Percentiles rank a stretch among this genome's conserved stretches.
These are phyloP conservation scores for Podarcis muralis DNA, from an alignment of 2,113 vertebrate species.

Conservation along the genomic window DNA sequence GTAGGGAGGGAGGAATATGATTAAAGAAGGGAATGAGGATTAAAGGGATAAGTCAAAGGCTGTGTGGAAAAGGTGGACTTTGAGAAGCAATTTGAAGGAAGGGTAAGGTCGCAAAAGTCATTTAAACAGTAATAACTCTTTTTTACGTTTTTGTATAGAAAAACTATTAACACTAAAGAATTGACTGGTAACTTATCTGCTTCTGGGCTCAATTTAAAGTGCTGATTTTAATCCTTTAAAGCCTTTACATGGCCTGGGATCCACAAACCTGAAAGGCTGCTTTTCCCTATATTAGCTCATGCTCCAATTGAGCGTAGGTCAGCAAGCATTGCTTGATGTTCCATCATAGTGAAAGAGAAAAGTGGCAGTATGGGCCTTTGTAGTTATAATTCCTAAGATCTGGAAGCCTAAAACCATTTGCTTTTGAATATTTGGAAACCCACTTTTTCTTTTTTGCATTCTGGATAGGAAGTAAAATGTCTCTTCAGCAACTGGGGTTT, in stretches of 20 bases:
- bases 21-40: neutral
- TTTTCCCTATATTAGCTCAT: neutral
- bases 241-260: too few relatives aligned
- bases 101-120: neutral
- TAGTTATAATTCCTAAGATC: neutral
- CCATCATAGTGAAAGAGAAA: neutral
- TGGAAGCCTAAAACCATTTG: neutral
- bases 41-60: neutral
- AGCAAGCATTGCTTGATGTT: neutral
- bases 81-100: neutral
- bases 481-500: neutral
- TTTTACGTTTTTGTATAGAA: neutral
- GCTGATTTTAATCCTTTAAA: neutral
- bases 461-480: neutral
- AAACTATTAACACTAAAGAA: neutral
- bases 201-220: neutral
- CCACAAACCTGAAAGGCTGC: neutral
- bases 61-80: neutral
- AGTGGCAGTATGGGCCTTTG: neutral
- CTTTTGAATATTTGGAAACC: neutral
- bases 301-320: neutral
- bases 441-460: neutral
- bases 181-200: neutral
- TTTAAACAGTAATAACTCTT: neutral
- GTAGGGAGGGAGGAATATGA: neutral